Base-by-base conservation (phyloP, 2,113 vertebrate genomes). In the Xiphorhynchus elegans region DNA sequence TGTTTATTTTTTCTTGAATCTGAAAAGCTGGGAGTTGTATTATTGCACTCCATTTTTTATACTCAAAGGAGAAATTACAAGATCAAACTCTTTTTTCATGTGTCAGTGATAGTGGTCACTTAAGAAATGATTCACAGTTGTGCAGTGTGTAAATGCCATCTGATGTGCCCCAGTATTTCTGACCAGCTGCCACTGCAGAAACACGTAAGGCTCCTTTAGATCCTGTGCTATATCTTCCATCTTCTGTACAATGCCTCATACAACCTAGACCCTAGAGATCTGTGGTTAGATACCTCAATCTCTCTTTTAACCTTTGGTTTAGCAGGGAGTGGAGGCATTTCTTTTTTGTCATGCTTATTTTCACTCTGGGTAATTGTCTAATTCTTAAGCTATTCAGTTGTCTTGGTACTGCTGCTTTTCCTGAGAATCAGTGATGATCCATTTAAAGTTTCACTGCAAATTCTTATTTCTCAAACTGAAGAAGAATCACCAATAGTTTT, bases 51-150 rank as follows among this genome's bases (percentile, higher is more conserved):
- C 7, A 17, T 60, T 84, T 84, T 91, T 93, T 84, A 55, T 86
- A 66, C 70, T 87, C 66, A 62, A 11, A 94, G 72, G 74, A 90
- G 33, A 58, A 85, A 90, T 84, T 60, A 23, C 31, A 76, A 63
- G 78, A 62, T 47, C 17, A 68, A 75, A 33, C 23, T 68, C 11
- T 31, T 84, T 81, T 91, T 66, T 68, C 52, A 40, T 37, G 15
- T 88, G 53, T 87, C 81, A 46, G 28, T 87, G 69, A 52, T 68
- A 78, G 47, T 50, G 77, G 50, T 78, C 77, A 79, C 66, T 96
- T 91, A 78, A 56, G 66, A 91, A 75, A 24, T 90, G 24, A 81
- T 89, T 95, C 40, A 76, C 4, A 10, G 44, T 49, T 58, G 37
- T 62, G 60, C 70, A 60, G 31, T 72, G 31, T 75, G 53, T 62